phyloP scores from a whole-genome alignment of 2,797 vertebrate species.

The Agapornis canus region DNA sequence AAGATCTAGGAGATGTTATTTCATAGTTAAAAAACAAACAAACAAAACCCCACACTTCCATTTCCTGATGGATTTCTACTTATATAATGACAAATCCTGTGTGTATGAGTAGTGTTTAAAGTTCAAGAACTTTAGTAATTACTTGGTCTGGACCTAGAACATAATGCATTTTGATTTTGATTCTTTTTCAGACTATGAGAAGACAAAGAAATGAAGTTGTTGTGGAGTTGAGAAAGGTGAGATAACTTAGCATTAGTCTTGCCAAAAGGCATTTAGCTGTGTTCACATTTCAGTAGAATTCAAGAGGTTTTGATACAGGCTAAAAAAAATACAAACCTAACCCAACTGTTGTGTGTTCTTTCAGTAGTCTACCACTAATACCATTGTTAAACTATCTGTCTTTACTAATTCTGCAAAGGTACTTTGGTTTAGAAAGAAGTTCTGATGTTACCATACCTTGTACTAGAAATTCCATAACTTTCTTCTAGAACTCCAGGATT shows the following conservation, averaged over 20 bases:
- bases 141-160: neutral
- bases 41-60: neutral
- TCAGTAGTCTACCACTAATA: neutral
- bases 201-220: conserved; percentile 99
- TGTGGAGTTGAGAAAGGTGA: conserved; percentile 97
- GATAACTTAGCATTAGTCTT: neutral
- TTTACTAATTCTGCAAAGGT: neutral
- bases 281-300: neutral
- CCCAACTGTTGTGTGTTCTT: neutral
- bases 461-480: neutral
- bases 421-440: neutral
- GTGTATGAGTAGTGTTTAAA: neutral
- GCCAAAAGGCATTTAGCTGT: neutral
- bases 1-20: neutral
- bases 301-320: neutral
- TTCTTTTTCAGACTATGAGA: conserved; percentile 92
- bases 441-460: neutral
- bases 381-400: neutral
- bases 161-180: neutral
- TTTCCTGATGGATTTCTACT: neutral
- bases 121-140: neutral
- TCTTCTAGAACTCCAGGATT: neutral
- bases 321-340: neutral
- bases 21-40: neutral
- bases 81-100: neutral